These are phyloP conservation scores for Drosophila seguyi DNA, from an alignment of 1,140 invertebrate genomes.

Conservation along the genomic window DNA sequence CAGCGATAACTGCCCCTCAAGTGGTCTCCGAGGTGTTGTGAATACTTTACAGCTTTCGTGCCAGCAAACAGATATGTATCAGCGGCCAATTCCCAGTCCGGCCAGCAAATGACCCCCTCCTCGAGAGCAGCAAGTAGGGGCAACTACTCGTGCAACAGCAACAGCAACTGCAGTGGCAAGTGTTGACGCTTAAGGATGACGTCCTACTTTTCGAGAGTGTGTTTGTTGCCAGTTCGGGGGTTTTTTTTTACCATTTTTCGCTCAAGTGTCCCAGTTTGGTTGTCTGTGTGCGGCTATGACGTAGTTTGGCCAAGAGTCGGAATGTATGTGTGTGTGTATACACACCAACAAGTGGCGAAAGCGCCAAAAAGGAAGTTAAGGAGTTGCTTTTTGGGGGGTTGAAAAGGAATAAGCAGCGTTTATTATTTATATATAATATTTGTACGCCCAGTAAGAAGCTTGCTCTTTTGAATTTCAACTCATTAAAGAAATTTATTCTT, in stretches of 20 bases:
- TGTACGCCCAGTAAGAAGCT: too few relatives aligned
- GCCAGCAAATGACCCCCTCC: conserved; percentile 22
- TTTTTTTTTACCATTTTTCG: conserved; percentile 18
- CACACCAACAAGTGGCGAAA: conserved; percentile 75
- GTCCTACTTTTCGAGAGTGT: conserved; percentile 67
- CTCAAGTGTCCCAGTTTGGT: conserved; percentile 14
- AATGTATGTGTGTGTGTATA: conserved; percentile 35
- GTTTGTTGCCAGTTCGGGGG: conserved; percentile 29
- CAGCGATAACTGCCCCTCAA: conserved; percentile 36
- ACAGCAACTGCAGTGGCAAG: conserved; percentile 29
- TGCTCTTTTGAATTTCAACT: too few relatives aligned
- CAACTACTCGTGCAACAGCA: conserved; percentile 10
- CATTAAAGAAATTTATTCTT: too few relatives aligned
- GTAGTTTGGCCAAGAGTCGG: conserved; percentile 51
- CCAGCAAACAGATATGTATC: conserved; percentile 25
- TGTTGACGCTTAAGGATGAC: conserved; percentile 72
- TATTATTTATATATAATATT: conserved; percentile 11
- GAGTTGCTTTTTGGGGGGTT: conserved; percentile 3
- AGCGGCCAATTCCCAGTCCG: conserved; percentile 40
- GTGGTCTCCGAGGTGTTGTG: conserved; percentile 46
- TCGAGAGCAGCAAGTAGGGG: conserved; percentile 2
- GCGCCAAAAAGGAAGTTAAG: conserved; percentile 40
- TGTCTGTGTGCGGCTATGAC: conserved; percentile 59
- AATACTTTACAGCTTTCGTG: conserved; percentile 43
- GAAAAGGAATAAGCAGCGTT: background rate